Conservation (phyloP, 2,888 invertebrate genomes). For the Ferrisia virgata region DNA sequence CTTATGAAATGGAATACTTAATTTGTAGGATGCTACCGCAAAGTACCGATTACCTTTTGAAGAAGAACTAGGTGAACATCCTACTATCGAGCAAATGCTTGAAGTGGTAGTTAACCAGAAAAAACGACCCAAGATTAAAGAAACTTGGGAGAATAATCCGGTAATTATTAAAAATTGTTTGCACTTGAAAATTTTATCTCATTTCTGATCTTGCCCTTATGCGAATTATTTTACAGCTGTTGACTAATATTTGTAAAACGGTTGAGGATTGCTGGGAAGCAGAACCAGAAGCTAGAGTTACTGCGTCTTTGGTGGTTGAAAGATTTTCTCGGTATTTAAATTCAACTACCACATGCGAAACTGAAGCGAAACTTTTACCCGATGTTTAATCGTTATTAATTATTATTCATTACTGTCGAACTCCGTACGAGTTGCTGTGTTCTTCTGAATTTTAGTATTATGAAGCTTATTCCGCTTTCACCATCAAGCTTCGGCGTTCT, state of each 20-base stretch:
- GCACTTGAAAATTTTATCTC: not conserved
- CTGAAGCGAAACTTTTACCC: not conserved
- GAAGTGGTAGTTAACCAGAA: constrained; percentile 90
- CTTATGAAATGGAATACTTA: not conserved
- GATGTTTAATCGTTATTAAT: not conserved
- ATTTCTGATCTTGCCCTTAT: not conserved
- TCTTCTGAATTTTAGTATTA: not conserved
- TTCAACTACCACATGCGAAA: not conserved
- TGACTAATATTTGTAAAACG: constrained; percentile 81
- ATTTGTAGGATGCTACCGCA: constrained; percentile 59
- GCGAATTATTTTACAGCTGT: constrained; percentile 62
- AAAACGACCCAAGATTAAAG: constrained; percentile 76
- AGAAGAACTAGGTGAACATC: constrained; percentile 85
- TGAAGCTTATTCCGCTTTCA: not conserved
- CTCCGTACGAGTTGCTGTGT: not conserved
- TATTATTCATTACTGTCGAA: no score
- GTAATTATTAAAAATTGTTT: constrained; percentile 56
- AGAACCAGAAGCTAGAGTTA: constrained; percentile 92
- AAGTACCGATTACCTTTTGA: constrained; percentile 90
- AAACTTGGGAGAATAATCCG: constrained; percentile 79
- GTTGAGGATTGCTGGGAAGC: constrained; percentile 99
- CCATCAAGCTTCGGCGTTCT: no score
- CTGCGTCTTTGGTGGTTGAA: constrained; percentile 93
- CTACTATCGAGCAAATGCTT: constrained; percentile 90
- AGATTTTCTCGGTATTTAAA: constrained; percentile 49